These are phyloP conservation scores for Drosophila anomelani DNA, from an alignment of 2,888 invertebrate species.

Conservation along the genomic window DNA sequence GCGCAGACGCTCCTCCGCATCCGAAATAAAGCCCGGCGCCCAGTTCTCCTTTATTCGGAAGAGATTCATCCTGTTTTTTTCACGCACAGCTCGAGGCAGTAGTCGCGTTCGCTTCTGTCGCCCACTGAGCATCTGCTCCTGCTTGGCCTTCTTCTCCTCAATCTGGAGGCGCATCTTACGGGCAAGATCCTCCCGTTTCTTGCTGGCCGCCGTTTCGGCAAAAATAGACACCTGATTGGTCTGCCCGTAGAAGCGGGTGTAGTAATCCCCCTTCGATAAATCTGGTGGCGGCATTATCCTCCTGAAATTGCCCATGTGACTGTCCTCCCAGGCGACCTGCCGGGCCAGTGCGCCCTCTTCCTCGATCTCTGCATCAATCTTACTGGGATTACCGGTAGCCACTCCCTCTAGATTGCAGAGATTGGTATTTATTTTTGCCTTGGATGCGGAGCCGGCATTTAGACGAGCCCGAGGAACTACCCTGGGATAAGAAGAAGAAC, in stretches of 20 bases:
- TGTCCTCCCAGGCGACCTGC: slow-evolving; percentile 90
- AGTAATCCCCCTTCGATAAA: slow-evolving; percentile 86
- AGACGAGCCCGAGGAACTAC: not conserved
- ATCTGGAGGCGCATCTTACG: slow-evolving; percentile 89
- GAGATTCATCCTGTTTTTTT: slow-evolving; percentile 65
- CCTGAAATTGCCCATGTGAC: slow-evolving; percentile 91
- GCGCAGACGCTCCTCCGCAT: slow-evolving; percentile 89
- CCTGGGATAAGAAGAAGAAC: not conserved
- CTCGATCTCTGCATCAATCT: slow-evolving; percentile 1
- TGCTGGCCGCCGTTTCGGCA: slow-evolving; percentile 91
- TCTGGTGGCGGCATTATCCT: slow-evolving; percentile 87
- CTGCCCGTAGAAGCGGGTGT: slow-evolving; percentile 89
- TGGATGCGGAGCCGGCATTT: slow-evolving; percentile 35
- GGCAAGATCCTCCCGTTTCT: slow-evolving; percentile 91
- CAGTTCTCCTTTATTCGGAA: slow-evolving; percentile 74
- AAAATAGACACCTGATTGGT: slow-evolving; percentile 89
- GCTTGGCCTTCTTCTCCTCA: slow-evolving; percentile 80
- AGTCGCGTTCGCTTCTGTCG: slow-evolving; percentile 49
- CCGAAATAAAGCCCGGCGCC: slow-evolving; percentile 82
- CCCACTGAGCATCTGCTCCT: slow-evolving; percentile 67
- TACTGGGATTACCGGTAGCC: not conserved
- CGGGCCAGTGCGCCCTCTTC: slow-evolving; percentile 85
- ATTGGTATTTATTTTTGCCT: slow-evolving; percentile 6
- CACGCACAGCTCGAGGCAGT: slow-evolving; percentile 86
- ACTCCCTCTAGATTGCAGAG: not conserved